These are phyloP conservation scores for Drosophila bunnanda DNA, from an alignment of 2,888 invertebrate genomes.

Conservation along the genomic window DNA sequence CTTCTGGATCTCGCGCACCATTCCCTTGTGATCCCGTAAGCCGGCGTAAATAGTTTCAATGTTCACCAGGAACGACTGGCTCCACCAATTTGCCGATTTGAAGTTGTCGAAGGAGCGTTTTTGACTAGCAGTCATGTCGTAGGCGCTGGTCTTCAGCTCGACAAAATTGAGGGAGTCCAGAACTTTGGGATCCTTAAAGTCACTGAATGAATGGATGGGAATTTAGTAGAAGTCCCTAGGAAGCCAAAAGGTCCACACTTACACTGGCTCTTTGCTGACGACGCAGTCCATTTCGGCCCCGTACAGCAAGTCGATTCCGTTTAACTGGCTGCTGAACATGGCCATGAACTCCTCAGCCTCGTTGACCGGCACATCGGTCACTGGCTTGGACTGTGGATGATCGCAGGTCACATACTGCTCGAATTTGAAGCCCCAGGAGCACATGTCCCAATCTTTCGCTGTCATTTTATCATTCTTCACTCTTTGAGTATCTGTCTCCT, in stretches of 20 bases:
- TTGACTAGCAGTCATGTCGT: slow-evolving; percentile 16
- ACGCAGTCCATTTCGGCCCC: slow-evolving; percentile 68
- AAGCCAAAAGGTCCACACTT: not conserved
- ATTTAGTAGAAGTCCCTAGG: not conserved
- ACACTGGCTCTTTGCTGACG: slow-evolving; percentile 47
- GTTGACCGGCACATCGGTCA: slow-evolving; percentile 53
- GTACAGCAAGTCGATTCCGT: slow-evolving; percentile 49
- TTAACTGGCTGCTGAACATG: slow-evolving; percentile 41
- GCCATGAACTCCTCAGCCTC: slow-evolving; percentile 56
- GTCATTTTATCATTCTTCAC: slow-evolving; percentile 12
- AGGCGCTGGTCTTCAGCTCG: slow-evolving; percentile 56
- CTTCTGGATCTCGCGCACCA: slow-evolving; percentile 33
- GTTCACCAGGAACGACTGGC: slow-evolving; percentile 63
- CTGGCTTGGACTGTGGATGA: slow-evolving; percentile 39
- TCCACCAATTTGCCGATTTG: slow-evolving; percentile 66
- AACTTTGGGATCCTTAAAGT: slow-evolving; percentile 39
- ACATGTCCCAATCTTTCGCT: slow-evolving; percentile 40
- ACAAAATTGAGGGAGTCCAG: slow-evolving; percentile 49
- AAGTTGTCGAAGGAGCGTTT: slow-evolving; percentile 29
- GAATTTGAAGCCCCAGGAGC: slow-evolving; percentile 74
- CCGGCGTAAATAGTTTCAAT: slow-evolving; percentile 55
- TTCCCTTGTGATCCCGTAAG: slow-evolving; percentile 46
- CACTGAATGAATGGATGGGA: slow-evolving; percentile 21
- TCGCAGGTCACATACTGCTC: slow-evolving; percentile 57
- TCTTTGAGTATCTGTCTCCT: slow-evolving; percentile 30